A percentile compares a stretch with the other conserved stretches of the same genome.
Conservation (phyloP, 2,888 invertebrate genomes). For the Shargacucullia verbasci region DNA sequence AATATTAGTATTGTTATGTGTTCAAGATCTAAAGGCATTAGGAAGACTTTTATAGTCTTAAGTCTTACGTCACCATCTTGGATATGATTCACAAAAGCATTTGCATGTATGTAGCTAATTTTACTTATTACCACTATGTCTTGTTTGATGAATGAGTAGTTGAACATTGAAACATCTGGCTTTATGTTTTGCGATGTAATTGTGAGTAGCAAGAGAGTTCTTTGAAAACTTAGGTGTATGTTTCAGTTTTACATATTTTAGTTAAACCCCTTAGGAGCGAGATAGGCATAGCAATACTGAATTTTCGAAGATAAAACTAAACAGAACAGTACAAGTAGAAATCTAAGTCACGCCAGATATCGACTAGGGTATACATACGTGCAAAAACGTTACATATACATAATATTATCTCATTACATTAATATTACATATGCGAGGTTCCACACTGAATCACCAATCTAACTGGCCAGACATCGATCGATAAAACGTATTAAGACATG, state of each 20-base stretch:
- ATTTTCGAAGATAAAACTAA: too few relatives aligned
- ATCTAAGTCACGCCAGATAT: too few relatives aligned
- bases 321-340: too few relatives aligned
- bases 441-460: constrained; percentile 34
- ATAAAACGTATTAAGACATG: constrained; percentile 32
- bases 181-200: constrained; percentile 6
- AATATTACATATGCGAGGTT: constrained; percentile 14
- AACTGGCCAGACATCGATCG: constrained; percentile 26
- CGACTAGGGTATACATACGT: too few relatives aligned
- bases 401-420: too few relatives aligned
- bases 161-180: constrained; percentile 12
- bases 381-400: too few relatives aligned
- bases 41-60: constrained; percentile 23
- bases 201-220: neutral
- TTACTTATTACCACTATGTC: constrained; percentile 21
- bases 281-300: too few relatives aligned
- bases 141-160: constrained; percentile 19
- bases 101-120: constrained; percentile 27
- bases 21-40: constrained; percentile 7
- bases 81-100: constrained; percentile 27
- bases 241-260: too few relatives aligned
- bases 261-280: too few relatives aligned
- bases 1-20: too few relatives aligned
- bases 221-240: too few relatives aligned
- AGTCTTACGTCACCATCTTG: constrained; percentile 34